Evolutionary conservation across 92 coral and sea anemone genomes (phyloP).

Genomic region (Pocillopora grandis): DNA sequence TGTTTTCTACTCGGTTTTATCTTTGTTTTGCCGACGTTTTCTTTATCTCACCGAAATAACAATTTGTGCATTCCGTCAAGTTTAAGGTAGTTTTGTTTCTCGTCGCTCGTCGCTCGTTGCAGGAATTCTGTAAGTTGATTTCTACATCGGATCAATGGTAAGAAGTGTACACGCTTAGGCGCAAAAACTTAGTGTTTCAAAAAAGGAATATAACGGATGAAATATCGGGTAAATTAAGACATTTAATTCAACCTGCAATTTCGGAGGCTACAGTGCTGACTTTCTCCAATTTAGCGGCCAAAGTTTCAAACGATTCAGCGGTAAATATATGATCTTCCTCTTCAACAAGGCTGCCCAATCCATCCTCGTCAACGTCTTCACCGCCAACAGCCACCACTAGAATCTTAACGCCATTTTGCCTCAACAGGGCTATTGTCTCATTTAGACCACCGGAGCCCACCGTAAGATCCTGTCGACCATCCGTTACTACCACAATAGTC

Average conservation of each 20-base stretch:
- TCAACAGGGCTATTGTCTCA: slow-evolving; percentile 29
- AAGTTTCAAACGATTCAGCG: slow-evolving; percentile 19
- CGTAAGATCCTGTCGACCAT: not conserved
- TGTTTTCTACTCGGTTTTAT: too few relatives aligned
- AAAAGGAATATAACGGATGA: not conserved
- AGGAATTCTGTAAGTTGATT: too few relatives aligned
- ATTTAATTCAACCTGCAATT: slow-evolving; percentile 21
- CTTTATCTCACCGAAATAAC: too few relatives aligned
- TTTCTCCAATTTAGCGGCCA: slow-evolving; percentile 22
- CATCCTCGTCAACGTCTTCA: slow-evolving; percentile 35
- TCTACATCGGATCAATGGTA: too few relatives aligned
- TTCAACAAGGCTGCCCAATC: slow-evolving; percentile 36
- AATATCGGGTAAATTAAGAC: not conserved
- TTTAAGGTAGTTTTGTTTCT: too few relatives aligned
- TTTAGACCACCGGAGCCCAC: slow-evolving; percentile 25
- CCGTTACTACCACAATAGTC: slow-evolving; percentile 27
- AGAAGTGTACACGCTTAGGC: too few relatives aligned
- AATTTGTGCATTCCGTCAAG: too few relatives aligned
- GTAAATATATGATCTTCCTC: slow-evolving; percentile 42
- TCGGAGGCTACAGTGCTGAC: slow-evolving; percentile 17
- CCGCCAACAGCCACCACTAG: slow-evolving; percentile 62
- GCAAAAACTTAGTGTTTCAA: not conserved
- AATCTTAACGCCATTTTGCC: slow-evolving; percentile 52
- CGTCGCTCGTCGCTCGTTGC: too few relatives aligned
- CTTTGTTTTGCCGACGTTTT: too few relatives aligned